phyloP scores from a whole-genome alignment of 2,888 invertebrate species.

The Lymantria monacha region DNA sequence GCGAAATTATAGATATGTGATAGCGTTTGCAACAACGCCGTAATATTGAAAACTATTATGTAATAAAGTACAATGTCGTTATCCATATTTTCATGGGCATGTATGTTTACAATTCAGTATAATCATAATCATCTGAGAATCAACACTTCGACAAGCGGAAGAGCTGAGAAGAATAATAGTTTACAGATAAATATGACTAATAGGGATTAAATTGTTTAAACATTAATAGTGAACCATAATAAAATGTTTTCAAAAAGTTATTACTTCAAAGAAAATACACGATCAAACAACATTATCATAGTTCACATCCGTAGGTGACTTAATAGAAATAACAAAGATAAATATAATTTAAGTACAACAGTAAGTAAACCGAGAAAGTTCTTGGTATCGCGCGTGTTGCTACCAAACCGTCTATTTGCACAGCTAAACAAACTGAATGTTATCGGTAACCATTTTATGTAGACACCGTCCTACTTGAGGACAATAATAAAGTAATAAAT shows the following conservation, averaged over 20 bases:
- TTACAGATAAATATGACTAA: too few relatives aligned
- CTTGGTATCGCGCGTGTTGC: conserved; percentile 66
- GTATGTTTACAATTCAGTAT: too few relatives aligned
- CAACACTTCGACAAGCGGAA: neutral
- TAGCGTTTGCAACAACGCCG: too few relatives aligned
- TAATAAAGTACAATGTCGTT: too few relatives aligned
- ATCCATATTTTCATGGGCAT: too few relatives aligned
- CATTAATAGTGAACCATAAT: neutral
- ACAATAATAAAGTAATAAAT: conserved; percentile 32
- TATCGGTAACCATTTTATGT: conserved; percentile 53
- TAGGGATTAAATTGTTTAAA: too few relatives aligned
- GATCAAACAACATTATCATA: conserved; percentile 42
- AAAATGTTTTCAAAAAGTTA: conserved; percentile 7
- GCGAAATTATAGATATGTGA: too few relatives aligned
- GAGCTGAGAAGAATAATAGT: too few relatives aligned
- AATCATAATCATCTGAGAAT: too few relatives aligned
- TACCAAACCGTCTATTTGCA: conserved; percentile 72
- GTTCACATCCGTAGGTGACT: conserved; percentile 45
- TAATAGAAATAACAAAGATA: conserved; percentile 57
- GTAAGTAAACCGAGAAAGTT: conserved; percentile 68
- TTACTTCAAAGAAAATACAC: conserved; percentile 20
- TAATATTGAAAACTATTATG: too few relatives aligned
- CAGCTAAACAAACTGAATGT: conserved; percentile 76
- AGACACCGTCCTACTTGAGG: conserved; percentile 24
- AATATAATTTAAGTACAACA: conserved; percentile 56